Percentiles rank a stretch among this genome's conserved stretches.
These are phyloP conservation scores for Spodoptera exigua DNA, from an alignment of 2,888 invertebrate species.

Conservation along the genomic window DNA sequence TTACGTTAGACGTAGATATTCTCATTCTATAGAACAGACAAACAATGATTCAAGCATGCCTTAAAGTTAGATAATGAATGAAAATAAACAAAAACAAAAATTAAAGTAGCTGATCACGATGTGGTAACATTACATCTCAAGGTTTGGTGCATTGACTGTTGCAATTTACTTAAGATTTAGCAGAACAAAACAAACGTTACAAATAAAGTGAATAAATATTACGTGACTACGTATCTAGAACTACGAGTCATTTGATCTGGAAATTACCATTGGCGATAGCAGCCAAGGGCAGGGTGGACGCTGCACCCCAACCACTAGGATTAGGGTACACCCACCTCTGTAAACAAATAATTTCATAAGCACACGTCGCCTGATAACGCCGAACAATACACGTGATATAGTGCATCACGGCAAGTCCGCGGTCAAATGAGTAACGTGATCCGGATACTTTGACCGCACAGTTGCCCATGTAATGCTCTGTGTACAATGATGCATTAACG, in stretches of 20 bases:
- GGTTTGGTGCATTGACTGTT: slow-evolving; percentile 42
- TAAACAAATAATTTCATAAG: slow-evolving; percentile 68
- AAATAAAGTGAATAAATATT: slow-evolving; percentile 61
- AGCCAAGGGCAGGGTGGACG: slow-evolving; percentile 70
- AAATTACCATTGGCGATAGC: slow-evolving; percentile 73
- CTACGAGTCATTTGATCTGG: slow-evolving; percentile 60
- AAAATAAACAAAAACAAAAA: slow-evolving; percentile 26
- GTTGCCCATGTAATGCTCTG: slow-evolving; percentile 13
- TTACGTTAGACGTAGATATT: slow-evolving; percentile 1
- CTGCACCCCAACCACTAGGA: slow-evolving; percentile 73
- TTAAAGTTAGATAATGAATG: slow-evolving; percentile 2
- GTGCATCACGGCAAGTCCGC: slow-evolving; percentile 23
- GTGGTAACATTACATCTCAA: slow-evolving; percentile 34
- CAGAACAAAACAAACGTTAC: slow-evolving; percentile 51
- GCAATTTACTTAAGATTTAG: slow-evolving; percentile 55
- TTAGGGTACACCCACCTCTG: slow-evolving; percentile 74
- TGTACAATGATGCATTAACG: slow-evolving; percentile 19
- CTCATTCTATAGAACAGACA: slow-evolving; percentile 5
- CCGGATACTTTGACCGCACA: slow-evolving; percentile 47
- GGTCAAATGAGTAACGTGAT: slow-evolving; percentile 50
- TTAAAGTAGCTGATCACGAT: slow-evolving; percentile 31
- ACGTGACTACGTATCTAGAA: slow-evolving; percentile 56
- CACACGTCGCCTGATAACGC: slow-evolving; percentile 44
- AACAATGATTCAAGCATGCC: slow-evolving; percentile 41
- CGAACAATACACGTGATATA: slow-evolving; percentile 40